Conservation (phyloP, 2,888 invertebrate species). For the Hyposoter didymator region DNA sequence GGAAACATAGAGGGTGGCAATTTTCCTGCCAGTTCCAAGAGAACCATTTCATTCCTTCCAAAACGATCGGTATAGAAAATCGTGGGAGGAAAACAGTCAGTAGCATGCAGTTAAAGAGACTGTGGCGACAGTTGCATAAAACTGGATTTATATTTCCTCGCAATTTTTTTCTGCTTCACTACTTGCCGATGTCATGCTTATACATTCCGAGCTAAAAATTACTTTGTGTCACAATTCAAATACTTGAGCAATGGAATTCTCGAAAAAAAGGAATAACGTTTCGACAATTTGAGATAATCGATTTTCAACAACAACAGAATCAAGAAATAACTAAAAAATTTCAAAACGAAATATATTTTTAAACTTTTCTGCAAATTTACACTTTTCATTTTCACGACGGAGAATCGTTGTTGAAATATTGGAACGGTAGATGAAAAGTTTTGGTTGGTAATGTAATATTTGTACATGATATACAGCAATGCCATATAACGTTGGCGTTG, state of each 20-base stretch:
- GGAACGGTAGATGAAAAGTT: neutral
- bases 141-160: slow-evolving; percentile 17
- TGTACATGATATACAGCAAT: neutral
- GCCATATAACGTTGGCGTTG: slow-evolving; percentile 17
- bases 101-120: slow-evolving; percentile 4
- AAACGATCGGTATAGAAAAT: slow-evolving; percentile 29
- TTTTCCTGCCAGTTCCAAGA: slow-evolving; percentile 54
- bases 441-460: neutral
- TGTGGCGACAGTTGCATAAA: slow-evolving; percentile 31
- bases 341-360: neutral
- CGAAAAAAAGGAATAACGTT: neutral
- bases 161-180: slow-evolving; percentile 43
- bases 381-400: neutral
- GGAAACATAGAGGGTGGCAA: slow-evolving; percentile 55
- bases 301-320: neutral
- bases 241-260: neutral
- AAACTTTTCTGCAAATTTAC: neutral
- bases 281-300: neutral
- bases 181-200: neutral
- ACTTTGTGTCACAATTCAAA: neutral
- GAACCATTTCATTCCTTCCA: neutral
- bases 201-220: neutral
- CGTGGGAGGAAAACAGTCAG: slow-evolving; percentile 11
- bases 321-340: no score
- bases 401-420: neutral